Evolutionary conservation across 1,140 invertebrate genomes (phyloP).

Genomic region (Drosophila nannoptera): DNA sequence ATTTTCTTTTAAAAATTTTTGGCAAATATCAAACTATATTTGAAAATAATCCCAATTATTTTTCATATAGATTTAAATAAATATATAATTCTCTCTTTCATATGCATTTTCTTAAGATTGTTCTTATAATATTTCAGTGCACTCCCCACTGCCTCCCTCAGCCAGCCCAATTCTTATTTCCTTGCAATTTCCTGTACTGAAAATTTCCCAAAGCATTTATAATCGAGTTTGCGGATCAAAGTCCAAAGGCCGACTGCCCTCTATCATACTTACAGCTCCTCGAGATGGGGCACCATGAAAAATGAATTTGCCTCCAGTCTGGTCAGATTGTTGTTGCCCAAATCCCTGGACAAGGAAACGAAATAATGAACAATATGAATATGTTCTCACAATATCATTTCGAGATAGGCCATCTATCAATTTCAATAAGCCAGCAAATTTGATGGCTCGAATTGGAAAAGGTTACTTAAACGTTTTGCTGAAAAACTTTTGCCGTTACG

Average conservation of each 20-base stretch:
- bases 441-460: constrained; percentile 50
- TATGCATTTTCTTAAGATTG: too few species aligned
- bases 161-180: not conserved
- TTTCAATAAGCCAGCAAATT: constrained; percentile 47
- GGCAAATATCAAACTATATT: too few species aligned
- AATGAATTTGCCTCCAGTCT: constrained; percentile 79
- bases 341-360: constrained; percentile 55
- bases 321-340: constrained; percentile 80
- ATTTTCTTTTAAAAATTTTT: too few species aligned
- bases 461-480: constrained; percentile 48
- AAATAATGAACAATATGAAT: constrained; percentile 56
- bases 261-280: constrained; percentile 80
- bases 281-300: constrained; percentile 78
- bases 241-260: not conserved
- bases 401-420: constrained; percentile 52
- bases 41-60: too few species aligned
- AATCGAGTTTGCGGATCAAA: constrained; percentile 7
- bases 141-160: too few species aligned
- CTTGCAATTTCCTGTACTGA: not conserved
- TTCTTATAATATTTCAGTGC: too few species aligned
- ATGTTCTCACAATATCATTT: constrained; percentile 31
- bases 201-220: constrained; percentile 6
- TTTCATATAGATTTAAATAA: too few species aligned
- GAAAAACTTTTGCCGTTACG: constrained; percentile 26
- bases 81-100: too few species aligned